phyloP scores from a whole-genome alignment of 2,113 vertebrate genomes.

The Protobothrops mucrosquamatus region DNA sequence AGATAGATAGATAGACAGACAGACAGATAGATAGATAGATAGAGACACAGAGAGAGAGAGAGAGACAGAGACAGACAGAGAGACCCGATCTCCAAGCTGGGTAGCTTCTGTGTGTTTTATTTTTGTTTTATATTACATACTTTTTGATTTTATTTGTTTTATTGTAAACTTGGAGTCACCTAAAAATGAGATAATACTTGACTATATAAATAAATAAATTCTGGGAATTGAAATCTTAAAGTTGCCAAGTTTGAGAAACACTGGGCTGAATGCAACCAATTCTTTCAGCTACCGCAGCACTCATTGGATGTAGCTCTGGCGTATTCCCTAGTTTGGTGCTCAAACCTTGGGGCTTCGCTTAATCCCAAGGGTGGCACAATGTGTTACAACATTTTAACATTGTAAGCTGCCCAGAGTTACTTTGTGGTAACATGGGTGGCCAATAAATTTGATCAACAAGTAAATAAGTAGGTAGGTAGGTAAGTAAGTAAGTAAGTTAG shows the following conservation, averaged over 20 bases:
- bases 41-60: background rate
- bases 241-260: background rate
- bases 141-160: background rate
- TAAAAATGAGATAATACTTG: background rate
- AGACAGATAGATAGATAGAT: too few relatives aligned
- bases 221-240: background rate
- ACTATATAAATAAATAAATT: background rate
- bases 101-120: background rate
- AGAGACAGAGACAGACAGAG: accelerated
- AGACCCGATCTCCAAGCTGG: background rate
- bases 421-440: too few relatives aligned
- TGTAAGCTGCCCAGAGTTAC: too few relatives aligned
- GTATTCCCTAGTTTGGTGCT: background rate
- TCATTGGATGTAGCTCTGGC: background rate
- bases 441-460: too few relatives aligned
- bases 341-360: background rate
- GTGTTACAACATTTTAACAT: background rate
- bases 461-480: too few relatives aligned
- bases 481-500: too few relatives aligned
- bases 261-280: background rate
- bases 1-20: background rate
- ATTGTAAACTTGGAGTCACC: background rate
- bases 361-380: background rate
- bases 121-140: background rate
- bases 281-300: background rate